phyloP scores from a whole-genome alignment of 2,888 invertebrate genomes.

The Pristionchus japonicus region DNA sequence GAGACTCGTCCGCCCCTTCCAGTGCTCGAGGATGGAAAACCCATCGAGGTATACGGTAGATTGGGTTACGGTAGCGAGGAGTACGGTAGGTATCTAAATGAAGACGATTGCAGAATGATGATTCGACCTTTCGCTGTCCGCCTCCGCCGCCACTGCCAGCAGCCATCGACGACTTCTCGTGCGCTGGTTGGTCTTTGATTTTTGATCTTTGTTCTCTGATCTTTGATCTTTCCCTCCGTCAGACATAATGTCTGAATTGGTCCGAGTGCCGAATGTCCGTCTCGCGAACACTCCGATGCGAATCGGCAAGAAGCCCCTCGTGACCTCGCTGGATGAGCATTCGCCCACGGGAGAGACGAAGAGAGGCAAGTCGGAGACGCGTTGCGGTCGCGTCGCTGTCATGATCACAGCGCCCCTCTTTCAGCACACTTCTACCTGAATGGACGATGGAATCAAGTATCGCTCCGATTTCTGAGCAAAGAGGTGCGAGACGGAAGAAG shows the following conservation, averaged over 20 bases:
- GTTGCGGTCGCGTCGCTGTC: neutral
- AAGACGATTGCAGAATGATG: neutral
- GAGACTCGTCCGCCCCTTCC: neutral
- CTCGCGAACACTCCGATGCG: neutral
- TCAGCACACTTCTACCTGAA: neutral
- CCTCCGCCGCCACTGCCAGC: slow-evolving; percentile 18
- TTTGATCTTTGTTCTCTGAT: slow-evolving; percentile 24
- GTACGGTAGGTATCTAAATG: too few relatives aligned
- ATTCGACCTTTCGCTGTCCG: slow-evolving; percentile 25
- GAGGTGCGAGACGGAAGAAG: neutral
- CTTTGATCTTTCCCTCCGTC: neutral
- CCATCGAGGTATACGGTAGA: slow-evolving; percentile 24
- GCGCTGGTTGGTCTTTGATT: neutral
- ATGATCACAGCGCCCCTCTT: neutral
- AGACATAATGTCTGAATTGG: slow-evolving; percentile 1
- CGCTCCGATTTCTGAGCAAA: slow-evolving; percentile 15
- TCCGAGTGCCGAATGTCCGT: neutral
- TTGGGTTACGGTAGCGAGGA: neutral
- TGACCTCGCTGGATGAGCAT: neutral
- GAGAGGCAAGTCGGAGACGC: slow-evolving; percentile 23
- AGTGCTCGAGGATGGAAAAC: neutral
- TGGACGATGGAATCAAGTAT: neutral
- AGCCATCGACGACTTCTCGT: slow-evolving; percentile 4
- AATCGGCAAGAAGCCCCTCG: neutral
- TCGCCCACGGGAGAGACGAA: slow-evolving; percentile 19